These are phyloP conservation scores for Melinaea marsaeus DNA, from an alignment of 2,888 invertebrate species.

Conservation along the genomic window DNA sequence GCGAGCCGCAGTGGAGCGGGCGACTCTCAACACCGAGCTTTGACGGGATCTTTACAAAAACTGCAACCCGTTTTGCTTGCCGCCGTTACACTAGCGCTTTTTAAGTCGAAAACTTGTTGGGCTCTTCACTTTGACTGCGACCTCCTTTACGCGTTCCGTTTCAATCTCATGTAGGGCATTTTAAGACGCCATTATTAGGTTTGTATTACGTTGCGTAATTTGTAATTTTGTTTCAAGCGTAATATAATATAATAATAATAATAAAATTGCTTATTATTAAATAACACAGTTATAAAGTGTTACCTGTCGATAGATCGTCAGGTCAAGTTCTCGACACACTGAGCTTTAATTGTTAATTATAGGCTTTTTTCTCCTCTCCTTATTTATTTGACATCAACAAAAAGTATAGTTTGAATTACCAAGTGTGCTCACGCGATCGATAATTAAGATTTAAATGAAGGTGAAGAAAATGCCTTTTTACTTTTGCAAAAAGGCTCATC, in stretches of 20 bases:
- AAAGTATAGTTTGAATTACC: conserved; percentile 46
- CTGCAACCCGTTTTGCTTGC: conserved; percentile 63
- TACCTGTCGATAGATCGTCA: conserved; percentile 34
- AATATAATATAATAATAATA: neutral
- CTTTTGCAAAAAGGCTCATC: neutral
- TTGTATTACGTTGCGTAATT: conserved; percentile 5
- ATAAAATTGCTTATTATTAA: too few species aligned
- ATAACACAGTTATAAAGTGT: too few species aligned
- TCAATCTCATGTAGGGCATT: neutral
- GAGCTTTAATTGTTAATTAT: conserved; percentile 71
- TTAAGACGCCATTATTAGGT: conserved; percentile 13
- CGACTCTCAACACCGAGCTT: conserved; percentile 68
- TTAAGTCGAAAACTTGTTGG: conserved; percentile 59
- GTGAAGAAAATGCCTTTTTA: neutral
- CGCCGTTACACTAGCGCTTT: conserved; percentile 62
- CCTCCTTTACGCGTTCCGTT: conserved; percentile 40
- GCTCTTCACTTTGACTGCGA: conserved; percentile 63
- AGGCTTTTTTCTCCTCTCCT: conserved; percentile 41
- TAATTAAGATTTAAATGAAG: conserved; percentile 57
- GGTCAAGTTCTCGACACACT: conserved; percentile 62
- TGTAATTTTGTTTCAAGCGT: neutral
- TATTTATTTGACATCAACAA: conserved; percentile 65
- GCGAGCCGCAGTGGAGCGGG: conserved; percentile 64
- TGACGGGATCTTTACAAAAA: conserved; percentile 66
- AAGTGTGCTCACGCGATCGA: conserved; percentile 57